Evolutionary conservation across 2,113 vertebrate species (phyloP), one percentile per base, ranked within the genome.

Genomic region (Paralichthys olivaceus): DNA sequence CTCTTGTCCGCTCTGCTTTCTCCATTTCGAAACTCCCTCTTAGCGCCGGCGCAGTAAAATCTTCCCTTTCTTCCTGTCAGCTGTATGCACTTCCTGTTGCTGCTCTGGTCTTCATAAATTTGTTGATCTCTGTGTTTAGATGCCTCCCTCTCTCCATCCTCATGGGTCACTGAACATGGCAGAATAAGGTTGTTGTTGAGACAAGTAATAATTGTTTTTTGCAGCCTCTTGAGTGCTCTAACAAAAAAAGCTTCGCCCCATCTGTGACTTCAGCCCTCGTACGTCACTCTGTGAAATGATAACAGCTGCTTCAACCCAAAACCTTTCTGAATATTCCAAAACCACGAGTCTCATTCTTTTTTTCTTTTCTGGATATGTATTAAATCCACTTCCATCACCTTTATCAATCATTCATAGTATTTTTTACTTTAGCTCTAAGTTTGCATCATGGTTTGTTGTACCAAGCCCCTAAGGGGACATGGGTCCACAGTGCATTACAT

Each of bases 1-100:
- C 63, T 74, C 66, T 59, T 19, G 62, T 75, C 79, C 70, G 76
- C 73, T 80, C 83, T 80, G 77, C 87, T 84, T 79, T 87, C 81
- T 54, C 62, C 69, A 79, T 84, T 88, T 89, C 25, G 28, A 83
- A 87, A 81, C 75, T 88, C 83, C 84, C 81, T 87, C 84, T 61
- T 19, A 76, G 74, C 56, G 65, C 58, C 22, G 57, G 72, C 19
- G 69, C 76, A 56, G 80, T 83, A 54, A 81, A 80, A 65, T n/a
- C 72, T 47, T 61, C 34, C 76, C 20, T 60, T 34, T 53, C 63
- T 87, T 86, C 85, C 86, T 83, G 69, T 80, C 70, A 66, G 55
- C 20, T 49, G 26, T 81, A 28, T 49, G 20, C 75, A 63, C 79
- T 90, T 88, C 75, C 75, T 81, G 60, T 69, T 45, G 45, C 25